Conservation (phyloP, 2,113 vertebrate species). For the Cinclus mexicanus region DNA sequence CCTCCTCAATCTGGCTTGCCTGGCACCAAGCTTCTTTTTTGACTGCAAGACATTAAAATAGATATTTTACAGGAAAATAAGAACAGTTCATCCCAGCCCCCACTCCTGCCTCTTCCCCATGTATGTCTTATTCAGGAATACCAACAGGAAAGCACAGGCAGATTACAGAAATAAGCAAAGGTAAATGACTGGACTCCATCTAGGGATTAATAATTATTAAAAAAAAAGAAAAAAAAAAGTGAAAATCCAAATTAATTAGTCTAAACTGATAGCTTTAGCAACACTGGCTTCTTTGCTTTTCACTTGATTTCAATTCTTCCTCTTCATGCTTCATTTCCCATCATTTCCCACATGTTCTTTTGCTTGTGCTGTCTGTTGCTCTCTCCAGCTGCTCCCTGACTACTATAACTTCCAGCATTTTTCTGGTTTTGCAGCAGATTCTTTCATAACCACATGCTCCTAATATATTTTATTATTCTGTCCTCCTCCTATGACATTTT, state of each 20-base stretch:
- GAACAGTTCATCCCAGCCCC: neutral
- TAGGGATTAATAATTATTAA: neutral
- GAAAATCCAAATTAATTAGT: neutral
- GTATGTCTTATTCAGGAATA: neutral
- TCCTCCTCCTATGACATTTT: neutral
- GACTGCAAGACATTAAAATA: neutral
- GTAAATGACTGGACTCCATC: neutral
- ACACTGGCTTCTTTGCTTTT: neutral
- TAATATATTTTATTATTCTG: neutral
- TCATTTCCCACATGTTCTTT: neutral
- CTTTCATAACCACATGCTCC: neutral
- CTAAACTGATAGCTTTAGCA: neutral
- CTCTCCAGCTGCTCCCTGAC: constrained; percentile 17
- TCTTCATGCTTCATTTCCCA: neutral
- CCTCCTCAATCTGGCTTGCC: neutral
- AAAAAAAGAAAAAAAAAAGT: neutral
- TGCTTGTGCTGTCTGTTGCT: neutral
- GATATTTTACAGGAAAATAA: neutral
- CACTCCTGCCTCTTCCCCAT: neutral
- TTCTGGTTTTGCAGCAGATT: neutral
- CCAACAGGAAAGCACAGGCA: neutral
- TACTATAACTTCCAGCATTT: constrained; percentile 1
- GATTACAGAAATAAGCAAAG: neutral
- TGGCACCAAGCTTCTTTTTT: neutral
- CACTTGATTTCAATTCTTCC: neutral